Evolutionary conservation across 1,140 invertebrate species (phyloP), one percentile per base, ranked within the genome.

Genomic region (Pseudomyrmex pallidus): DNA sequence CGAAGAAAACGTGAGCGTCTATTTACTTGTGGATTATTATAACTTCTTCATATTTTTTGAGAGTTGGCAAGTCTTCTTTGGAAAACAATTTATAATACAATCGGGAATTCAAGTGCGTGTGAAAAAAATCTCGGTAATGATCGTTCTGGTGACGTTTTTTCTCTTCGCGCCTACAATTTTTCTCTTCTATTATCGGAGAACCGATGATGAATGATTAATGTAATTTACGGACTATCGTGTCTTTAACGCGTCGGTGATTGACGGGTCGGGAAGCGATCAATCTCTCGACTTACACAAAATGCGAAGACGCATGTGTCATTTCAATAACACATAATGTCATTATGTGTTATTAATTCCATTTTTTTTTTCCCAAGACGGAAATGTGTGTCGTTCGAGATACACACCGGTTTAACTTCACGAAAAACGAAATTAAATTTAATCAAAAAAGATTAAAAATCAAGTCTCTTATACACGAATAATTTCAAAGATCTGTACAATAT

Each of bases 151-250:
- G 35, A 25, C 3, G 25, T 3, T 25, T 35, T 15, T 17, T 48
- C 15, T 20, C 22, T 17, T 35, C 10, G 15, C 7, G 35, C 5
- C 5, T 35, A 35, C 5, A 46, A n/a, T 46, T 64, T 50, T 44
- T 59, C n/a, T 15, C 2, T n/a, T 20, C 54, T 48, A 1, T 70
- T 66, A 7, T 20, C 54, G 3, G 5, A 73, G 46, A 25, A 68
- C 46, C 74, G 54, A 46, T 56, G 76, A 66, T 46, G 78, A 64
- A 54, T 68, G 68, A 67, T 72, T 83, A 72, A 48, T 25, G 10
- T 87, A 86, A 86, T 87, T 86, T 66, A 44, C 20, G 17, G 66
- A 46, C n/a, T 78, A 67, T 67, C 76, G 66, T 66, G 52, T 62
- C 35, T 83, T 22, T 57, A 22, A 68, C 56, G 48, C 35, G 13